Base-by-base conservation (phyloP, 2,888 invertebrate genomes). In the Tenthredo notha region DNA sequence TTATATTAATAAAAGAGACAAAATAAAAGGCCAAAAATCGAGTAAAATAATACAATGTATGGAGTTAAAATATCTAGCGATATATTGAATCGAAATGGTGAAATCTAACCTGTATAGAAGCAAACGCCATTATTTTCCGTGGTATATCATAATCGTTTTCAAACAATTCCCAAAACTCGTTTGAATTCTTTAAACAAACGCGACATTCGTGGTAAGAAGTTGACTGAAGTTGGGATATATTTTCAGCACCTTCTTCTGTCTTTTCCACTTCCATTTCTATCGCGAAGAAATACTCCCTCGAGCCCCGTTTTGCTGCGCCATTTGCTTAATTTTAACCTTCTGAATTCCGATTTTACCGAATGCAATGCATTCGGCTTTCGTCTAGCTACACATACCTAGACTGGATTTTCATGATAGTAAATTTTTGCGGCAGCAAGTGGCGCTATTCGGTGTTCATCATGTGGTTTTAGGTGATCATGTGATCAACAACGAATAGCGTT, bases 71-170 rank as follows among this genome's bases (percentile, higher is more conserved):
- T 10, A 82, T 25, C 47, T n/a, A 15, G 10, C n/a, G 33, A 67
- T 47, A 18, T 47, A 29, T 47, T 15, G 2, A 67, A 12, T 67
- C 21, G 58, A 78, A 84, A 61, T 21, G 84, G 10, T 12, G 15
- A 78, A 84, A 85, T 84, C 90, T 92, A 92, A 92, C 92, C 92
- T 92, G 91, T 83, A 92, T 90, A 12, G 90, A 89, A 85, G 92
- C 92, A 84, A 91, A 88, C 58, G 91, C 91, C 91, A 91, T 91
- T 83, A 92, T 87, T 88, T 92, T 92, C 84, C 86, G 85, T 43
- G 90, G 85, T 85, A 92, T 88, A 74, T 89, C 88, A 54, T 88
- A 87, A 84, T 88, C 88, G 85, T 88, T 87, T 82, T 86, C 86
- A 85, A 92, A 92, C n/a, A 92, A 86, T 85, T 90, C 88, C 88